Evolutionary conservation across 53 echinoderm and acorn worm genomes (phyloP).

Genomic region (Hippasteria phrygiana): DNA sequence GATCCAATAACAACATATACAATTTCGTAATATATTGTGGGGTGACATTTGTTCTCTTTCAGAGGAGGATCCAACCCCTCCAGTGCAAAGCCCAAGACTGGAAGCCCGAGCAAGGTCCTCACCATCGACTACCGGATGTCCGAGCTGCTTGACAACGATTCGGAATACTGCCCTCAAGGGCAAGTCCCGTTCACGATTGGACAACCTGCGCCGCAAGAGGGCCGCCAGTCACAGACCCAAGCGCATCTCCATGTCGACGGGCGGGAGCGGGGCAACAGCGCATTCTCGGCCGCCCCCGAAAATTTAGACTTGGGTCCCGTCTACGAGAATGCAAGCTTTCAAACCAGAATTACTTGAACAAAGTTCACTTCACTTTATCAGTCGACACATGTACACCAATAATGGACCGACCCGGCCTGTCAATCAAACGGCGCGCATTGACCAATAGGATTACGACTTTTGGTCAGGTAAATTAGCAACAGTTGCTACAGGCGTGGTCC

Average conservation of each 20-base stretch:
- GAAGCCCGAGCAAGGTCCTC: conserved; percentile 10
- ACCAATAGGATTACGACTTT: no score
- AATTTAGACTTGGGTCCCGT: not conserved
- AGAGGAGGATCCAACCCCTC: conserved; percentile 25
- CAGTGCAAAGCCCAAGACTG: not conserved
- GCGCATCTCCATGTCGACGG: not conserved
- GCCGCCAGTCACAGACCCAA: not conserved
- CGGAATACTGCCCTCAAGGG: conserved; percentile 40
- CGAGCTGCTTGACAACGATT: not conserved
- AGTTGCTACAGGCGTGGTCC: no score
- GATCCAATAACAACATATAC: no score
- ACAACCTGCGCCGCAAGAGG: conserved; percentile 16
- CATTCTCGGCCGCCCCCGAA: not conserved
- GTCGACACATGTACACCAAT: no score
- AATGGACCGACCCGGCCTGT: no score
- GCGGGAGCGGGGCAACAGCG: not conserved
- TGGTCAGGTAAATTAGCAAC: no score
- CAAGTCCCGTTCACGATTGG: conserved; percentile 8
- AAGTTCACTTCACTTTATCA: no score
- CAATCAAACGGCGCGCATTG: no score
- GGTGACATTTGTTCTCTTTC: not conserved
- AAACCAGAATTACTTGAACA: not conserved
- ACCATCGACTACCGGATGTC: conserved; percentile 54
- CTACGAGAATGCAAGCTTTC: not conserved
- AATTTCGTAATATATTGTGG: no score